Evolutionary conservation across 35 echinoderm and acorn worm genomes (phyloP), one percentile per base, ranked within the genome.

Genomic region (Holothuria glaberrima): DNA sequence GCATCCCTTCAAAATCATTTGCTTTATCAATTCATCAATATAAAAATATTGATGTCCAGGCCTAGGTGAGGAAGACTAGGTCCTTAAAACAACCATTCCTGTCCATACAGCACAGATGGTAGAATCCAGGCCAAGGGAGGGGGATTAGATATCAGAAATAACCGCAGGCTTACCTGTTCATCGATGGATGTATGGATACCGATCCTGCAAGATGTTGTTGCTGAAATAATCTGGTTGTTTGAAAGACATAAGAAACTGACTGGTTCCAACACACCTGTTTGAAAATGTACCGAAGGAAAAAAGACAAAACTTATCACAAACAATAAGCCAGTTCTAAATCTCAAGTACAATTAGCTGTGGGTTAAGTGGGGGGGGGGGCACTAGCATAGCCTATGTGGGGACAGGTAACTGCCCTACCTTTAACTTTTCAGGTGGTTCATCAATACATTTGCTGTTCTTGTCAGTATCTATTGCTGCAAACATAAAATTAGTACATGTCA

Each of bases 171-270:
- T 80, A 98, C 96, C 88, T 98, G 93, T 59, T 89, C 60, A 82
- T 90, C 71, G 14, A 98, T 45, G 6, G 93, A 81, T 24, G 93
- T 92, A 31, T 98, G 91, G 5, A 98, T 87, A 1, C 93, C 96
- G 21, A 98, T 92, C 34, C 93, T 89, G 86, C 94, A 94, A 24
- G 93, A 92, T 63, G 88, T 90, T 25, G 96, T 94, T 44, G 92
- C 93, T n/a, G 96, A 94, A 17, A 98, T 78, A 22, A 98, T 69
- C 67, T 94, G 93, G 21, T 91, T 94, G 35, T 94, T 83, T 61
- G 85, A 87, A 73, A 94, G 54, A 83, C 76, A 86, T 36, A 98
- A 25, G 80, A 91, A 94, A 50, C 93, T 94, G 25, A 98, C 88
- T 58, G 96, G 96, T 54, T 98, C 96, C 27, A 50, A 24, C 12